Base-by-base conservation (phyloP, 1,140 invertebrate species). In the Papilio xuthus region DNA sequence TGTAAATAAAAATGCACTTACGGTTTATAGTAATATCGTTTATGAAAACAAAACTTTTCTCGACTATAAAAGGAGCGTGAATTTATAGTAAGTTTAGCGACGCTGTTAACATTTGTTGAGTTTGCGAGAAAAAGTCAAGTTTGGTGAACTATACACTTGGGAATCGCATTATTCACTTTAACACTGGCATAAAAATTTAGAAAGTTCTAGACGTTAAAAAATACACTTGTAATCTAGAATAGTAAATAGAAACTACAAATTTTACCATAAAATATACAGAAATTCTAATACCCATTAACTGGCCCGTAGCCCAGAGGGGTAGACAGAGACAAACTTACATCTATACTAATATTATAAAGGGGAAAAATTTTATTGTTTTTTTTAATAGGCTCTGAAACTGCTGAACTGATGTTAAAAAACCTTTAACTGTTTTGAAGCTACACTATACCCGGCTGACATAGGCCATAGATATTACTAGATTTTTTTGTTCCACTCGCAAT, bases 121-220 rank as follows among this genome's bases (percentile, higher is more conserved):
- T 60, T 60, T 60, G 20, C 56, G 56, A 60, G 50, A 47, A 47
- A 53, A 56, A 23, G 18, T 28, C 23, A 26, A 60, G 56, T 60
- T 56, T 60, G 26, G 23, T 26, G 26, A 60, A 60, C 56, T 60
- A 60, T 60, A 60, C 56, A 60, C 56, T 60, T 60, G 56, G 23
- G 56, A 9, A 26, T 60, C 56, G 53, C 20, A 56, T 56, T 56
- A 26, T 60, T 60, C 23, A 60, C 23, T 60, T 56, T 60, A 26
- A 60, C 56, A 60, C 23, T 23, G 23, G 20, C 56, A 60, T 6
- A 15, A 60, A 23, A 26, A 60, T 60, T 28, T 60, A 60, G 23
- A 60, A 60, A 60, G 23, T 60, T 26, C 56, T 26, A 60, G 23
- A 60, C 23, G 56, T 60, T 60, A 10, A 20, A 26, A 26, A 12